These are phyloP conservation scores for Xenops minutus DNA, from an alignment of 2,797 vertebrate genomes.

Conservation along the genomic window DNA sequence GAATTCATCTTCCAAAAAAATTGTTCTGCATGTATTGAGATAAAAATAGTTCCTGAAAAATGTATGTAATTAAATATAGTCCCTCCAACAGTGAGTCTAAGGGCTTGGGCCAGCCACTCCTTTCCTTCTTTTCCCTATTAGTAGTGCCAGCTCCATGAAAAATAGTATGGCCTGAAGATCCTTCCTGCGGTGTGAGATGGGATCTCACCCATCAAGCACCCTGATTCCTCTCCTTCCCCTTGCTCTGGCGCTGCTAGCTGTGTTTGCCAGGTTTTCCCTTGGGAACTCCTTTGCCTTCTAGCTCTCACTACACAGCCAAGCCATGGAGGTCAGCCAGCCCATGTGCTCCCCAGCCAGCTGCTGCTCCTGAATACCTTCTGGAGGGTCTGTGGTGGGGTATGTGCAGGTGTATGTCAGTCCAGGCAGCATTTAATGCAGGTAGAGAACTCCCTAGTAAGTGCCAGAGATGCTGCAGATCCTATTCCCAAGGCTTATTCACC, in stretches of 20 bases:
- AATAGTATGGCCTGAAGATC: not conserved
- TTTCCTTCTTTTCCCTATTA: not conserved
- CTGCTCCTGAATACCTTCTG: not conserved
- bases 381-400: not conserved
- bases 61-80: not conserved
- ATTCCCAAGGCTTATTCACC: not conserved
- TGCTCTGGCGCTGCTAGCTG: not conserved
- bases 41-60: not conserved
- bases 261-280: not conserved
- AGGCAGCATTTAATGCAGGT: not conserved
- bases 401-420: not conserved
- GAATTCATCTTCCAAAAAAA: fast-evolving
- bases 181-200: not conserved
- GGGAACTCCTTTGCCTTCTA: not conserved
- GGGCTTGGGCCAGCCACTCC: not conserved
- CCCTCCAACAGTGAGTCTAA: not conserved
- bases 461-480: not conserved
- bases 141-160: not conserved
- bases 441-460: not conserved
- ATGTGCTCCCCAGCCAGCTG: fast-evolving
- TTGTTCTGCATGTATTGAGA: not conserved
- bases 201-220: not conserved
- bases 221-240: not conserved
- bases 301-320: not conserved
- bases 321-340: not conserved